phyloP scores from a whole-genome alignment of 2,888 invertebrate species.

The Scotopteryx bipunctaria region DNA sequence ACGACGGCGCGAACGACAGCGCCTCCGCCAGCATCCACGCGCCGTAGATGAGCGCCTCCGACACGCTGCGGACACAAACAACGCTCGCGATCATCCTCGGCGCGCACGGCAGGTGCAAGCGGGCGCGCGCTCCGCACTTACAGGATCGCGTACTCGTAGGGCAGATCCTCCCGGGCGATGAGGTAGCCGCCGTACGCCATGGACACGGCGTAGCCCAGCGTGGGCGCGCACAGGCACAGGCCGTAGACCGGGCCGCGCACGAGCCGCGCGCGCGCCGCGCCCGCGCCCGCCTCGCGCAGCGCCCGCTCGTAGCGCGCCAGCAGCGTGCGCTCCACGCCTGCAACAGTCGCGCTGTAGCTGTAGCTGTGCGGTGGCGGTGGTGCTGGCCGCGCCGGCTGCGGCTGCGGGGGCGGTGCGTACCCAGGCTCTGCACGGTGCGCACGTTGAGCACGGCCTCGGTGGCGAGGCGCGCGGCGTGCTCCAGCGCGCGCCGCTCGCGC shows the following conservation, averaged over 20 bases:
- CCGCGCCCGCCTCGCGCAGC: conserved; percentile 62
- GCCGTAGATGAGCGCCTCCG: conserved; percentile 90
- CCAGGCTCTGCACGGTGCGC: conserved; percentile 85
- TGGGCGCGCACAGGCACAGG: conserved; percentile 87
- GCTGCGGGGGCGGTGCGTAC: conserved; percentile 50
- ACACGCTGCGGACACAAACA: conserved; percentile 77
- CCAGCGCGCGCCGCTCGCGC: conserved; percentile 81
- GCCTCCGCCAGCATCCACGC: conserved; percentile 92
- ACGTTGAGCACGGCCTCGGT: conserved; percentile 86
- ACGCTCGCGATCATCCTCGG: not conserved
- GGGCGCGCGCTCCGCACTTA: conserved; percentile 55
- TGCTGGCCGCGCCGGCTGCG: not conserved
- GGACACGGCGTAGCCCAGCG: conserved; percentile 87
- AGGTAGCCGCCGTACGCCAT: conserved; percentile 88
- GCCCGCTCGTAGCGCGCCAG: conserved; percentile 75
- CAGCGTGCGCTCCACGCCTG: conserved; percentile 80
- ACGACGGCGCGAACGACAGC: conserved; percentile 89
- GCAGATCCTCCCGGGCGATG: conserved; percentile 84
- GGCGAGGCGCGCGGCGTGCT: conserved; percentile 83
- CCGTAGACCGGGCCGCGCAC: conserved; percentile 87
- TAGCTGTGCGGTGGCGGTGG: conserved; percentile 39
- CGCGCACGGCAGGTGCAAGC: not conserved
- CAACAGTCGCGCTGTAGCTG: conserved; percentile 62
- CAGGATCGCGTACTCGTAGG: conserved; percentile 87
- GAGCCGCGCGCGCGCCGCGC: conserved; percentile 70